Evolutionary conservation across 2,797 vertebrate genomes (phyloP), one percentile per base, ranked within the genome.

Genomic region (Dromococcyx pavoninus): DNA sequence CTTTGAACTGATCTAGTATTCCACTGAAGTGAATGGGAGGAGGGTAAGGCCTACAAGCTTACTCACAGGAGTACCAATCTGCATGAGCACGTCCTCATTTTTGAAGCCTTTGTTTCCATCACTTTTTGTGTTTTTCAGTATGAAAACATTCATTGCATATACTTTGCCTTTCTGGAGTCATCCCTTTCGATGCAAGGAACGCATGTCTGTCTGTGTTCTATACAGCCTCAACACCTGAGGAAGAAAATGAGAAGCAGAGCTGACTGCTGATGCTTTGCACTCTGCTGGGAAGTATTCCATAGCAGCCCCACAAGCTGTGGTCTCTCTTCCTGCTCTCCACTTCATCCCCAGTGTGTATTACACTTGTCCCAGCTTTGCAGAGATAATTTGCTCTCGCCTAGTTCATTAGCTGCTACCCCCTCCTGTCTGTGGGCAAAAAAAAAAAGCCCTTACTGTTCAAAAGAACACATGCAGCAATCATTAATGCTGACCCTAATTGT

Each of bases 401-500:
- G 91, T 98, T 98, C 97, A 96, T 97, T 98, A 97, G 96, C 94
- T 93, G 80, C 71, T 96, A 96, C 96, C 95, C 97, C 96, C 96
- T 97, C 97, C 96, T 84, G 86, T 97, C 96, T 37, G 65, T 89
- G 91, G 92, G 97, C 95, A 96, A 96, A 97, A 97, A 96, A 97
- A 97, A 98, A 97, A 97, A 83, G 89, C 87, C 91, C 82, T 97
- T 96, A 97, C 97, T 98, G 95, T 98, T 98, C 97, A 98, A 98
- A 98, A 95, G 95, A 97, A 97, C 97, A 98, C 98, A 97, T 97
- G 97, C 97, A 98, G 96, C 97, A 98, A 98, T 98, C 97, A 98
- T 98, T 98, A 98, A 98, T 98, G 97, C 97, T 98, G 97, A 98
- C 97, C 98, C 97, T 99, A 98, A 99, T 99, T 98, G 98, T 98